Conservation (phyloP, 2,113 vertebrate genomes). For the Pelusios castaneus region DNA sequence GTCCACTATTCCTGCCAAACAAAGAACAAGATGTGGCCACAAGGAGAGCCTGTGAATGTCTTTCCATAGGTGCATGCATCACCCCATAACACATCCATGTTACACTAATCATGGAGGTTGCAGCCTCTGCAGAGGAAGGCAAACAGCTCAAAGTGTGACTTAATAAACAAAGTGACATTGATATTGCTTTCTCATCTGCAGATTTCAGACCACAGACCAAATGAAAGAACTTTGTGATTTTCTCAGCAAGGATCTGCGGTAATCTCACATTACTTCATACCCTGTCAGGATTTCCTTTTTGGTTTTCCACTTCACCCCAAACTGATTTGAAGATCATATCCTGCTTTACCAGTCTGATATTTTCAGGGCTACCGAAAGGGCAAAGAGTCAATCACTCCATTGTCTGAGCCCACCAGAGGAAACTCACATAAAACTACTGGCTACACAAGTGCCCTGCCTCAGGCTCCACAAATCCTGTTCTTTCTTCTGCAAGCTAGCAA, state of each 20-base stretch:
- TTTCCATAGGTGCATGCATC: not conserved
- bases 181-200: not conserved
- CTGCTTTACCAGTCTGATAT: not conserved
- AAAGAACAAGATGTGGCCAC: not conserved
- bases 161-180: not conserved
- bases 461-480: too few relatives aligned
- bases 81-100: not conserved
- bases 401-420: not conserved
- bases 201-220: not conserved
- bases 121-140: not conserved
- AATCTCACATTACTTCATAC: not conserved
- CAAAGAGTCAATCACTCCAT: not conserved
- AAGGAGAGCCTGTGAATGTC: not conserved
- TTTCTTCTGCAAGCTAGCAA: too few relatives aligned
- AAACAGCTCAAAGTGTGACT: not conserved
- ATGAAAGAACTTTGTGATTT: not conserved
- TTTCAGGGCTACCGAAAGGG: not conserved
- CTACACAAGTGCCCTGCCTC: not conserved
- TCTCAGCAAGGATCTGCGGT: not conserved
- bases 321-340: conserved; percentile 56
- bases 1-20: not conserved
- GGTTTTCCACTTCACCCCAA: conserved; percentile 26
- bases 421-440: not conserved
- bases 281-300: conserved; percentile 29
- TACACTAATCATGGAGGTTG: not conserved